Conservation (phyloP, 2,888 invertebrate species). For the Augiades crinisus region DNA sequence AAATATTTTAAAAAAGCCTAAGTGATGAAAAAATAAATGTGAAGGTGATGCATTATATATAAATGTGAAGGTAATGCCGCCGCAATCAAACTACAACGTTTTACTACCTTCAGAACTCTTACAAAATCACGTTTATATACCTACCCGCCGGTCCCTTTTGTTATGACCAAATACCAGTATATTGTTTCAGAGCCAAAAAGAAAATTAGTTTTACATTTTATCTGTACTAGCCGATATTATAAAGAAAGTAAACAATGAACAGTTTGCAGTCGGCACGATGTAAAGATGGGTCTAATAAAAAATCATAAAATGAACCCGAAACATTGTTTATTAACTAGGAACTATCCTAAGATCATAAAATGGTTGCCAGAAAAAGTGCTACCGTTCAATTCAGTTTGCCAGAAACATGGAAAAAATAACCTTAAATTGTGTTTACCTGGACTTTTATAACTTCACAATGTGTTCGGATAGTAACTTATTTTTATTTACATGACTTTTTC, state of each 20-base stretch:
- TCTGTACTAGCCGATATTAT: background rate
- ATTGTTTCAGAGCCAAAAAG: background rate
- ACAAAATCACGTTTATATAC: too few relatives aligned
- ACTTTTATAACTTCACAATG: background rate
- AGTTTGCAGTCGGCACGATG: constrained; percentile 11
- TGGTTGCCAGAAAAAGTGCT: constrained; percentile 12
- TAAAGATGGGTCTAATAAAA: constrained; percentile 22
- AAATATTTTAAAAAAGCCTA: too few relatives aligned
- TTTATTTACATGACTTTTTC: too few relatives aligned
- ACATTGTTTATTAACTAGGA: constrained; percentile 9
- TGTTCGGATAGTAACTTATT: too few relatives aligned
- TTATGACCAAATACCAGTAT: too few relatives aligned
- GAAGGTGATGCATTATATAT: too few relatives aligned
- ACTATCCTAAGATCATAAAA: constrained; percentile 15
- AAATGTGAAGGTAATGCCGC: too few relatives aligned
- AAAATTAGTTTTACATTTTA: background rate
- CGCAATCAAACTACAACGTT: too few relatives aligned
- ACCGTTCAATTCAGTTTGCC: constrained; percentile 11
- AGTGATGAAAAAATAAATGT: too few relatives aligned
- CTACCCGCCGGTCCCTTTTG: too few relatives aligned
- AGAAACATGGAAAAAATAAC: background rate
- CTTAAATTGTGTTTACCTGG: constrained; percentile 8
- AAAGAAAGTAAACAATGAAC: constrained; percentile 19
- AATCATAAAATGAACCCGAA: constrained; percentile 18
- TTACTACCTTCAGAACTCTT: too few relatives aligned